Evolutionary conservation across 2,888 invertebrate genomes (phyloP), one percentile per base, ranked within the genome.

Genomic region (Choristoneura rosaceana): DNA sequence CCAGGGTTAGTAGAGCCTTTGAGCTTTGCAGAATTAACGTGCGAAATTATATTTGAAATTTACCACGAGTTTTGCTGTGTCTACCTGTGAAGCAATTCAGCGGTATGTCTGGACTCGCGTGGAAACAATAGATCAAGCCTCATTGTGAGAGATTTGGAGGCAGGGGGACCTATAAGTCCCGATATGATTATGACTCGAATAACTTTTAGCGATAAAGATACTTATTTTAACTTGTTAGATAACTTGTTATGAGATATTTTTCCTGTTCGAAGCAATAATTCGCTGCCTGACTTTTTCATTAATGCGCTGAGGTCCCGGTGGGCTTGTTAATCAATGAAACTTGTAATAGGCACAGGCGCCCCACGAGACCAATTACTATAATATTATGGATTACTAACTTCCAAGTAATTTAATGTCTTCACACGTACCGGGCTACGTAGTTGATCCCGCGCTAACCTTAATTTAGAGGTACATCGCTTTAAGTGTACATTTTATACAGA

Each of bases 271-370:
- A 10, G 15, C 5, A 10, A 15, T 50, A 64, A 64, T 47, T 64
- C 59, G 55, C 14, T 14, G 58, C 12, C 43, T 25, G 71, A 67
- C 70, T 70, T 67, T 67, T 62, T 52, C 71, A 45, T 65, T 66
- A 66, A 34, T 62, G 14, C 50, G 63, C 38, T n/a, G 38, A 52
- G 60, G 38, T 62, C 67, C 67, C 62, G 14, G 14, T 41, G 15
- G 67, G 55, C 52, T 68, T 58, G 62, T 67, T 63, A 71, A 71
- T 68, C 62, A 63, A 67, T 41, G 62, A 58, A 62, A 62, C 71
- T 71, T 45, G 55, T 67, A 71, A 71, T 62, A 62, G 71, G 38
- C 5, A 43, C 10, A 34, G 25, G 25, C 15, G 38, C 61, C 25
- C 34, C 43, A 34, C 38, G 67, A 52, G 45, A 10, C 52, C 34